phyloP scores from a whole-genome alignment of 2,113 vertebrate species.

The Triplophysa rosa region DNA sequence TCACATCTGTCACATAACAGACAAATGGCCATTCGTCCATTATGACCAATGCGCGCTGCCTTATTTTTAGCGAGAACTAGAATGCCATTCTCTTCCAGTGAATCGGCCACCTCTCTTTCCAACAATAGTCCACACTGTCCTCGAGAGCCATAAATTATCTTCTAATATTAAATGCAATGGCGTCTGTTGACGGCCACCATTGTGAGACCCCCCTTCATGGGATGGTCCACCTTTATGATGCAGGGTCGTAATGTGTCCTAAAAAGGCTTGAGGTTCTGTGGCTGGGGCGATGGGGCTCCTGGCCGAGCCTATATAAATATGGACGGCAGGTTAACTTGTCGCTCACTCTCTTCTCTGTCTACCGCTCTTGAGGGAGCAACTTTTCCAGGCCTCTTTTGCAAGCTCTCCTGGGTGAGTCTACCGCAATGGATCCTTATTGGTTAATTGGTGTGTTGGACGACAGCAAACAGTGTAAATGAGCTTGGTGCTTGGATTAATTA shows the following conservation, averaged over 20 bases:
- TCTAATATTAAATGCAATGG: slow-evolving; percentile 52
- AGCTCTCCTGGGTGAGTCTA: slow-evolving; percentile 56
- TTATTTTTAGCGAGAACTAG: slow-evolving; percentile 55
- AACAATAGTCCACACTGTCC: slow-evolving; percentile 43
- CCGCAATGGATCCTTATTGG: slow-evolving; percentile 33
- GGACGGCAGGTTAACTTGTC: slow-evolving; percentile 44
- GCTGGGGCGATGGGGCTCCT: slow-evolving; percentile 8
- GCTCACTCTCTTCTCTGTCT: slow-evolving; percentile 48
- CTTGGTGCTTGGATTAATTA: neutral
- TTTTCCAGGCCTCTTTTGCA: slow-evolving; percentile 46
- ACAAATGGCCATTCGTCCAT: slow-evolving; percentile 47
- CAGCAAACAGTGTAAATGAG: neutral
- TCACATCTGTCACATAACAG: slow-evolving; percentile 32
- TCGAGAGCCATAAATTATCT: slow-evolving; percentile 46
- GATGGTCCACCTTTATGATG: slow-evolving; percentile 47
- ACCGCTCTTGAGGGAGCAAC: slow-evolving; percentile 53
- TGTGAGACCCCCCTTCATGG: slow-evolving; percentile 38
- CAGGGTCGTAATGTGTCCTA: slow-evolving; percentile 53
- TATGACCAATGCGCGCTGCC: slow-evolving; percentile 51
- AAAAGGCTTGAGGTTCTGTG: slow-evolving; percentile 53
- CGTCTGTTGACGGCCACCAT: slow-evolving; percentile 24
- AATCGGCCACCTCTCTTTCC: slow-evolving; percentile 33
- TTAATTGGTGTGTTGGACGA: slow-evolving; percentile 14
- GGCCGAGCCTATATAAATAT: slow-evolving; percentile 50
- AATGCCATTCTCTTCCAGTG: slow-evolving; percentile 53